Base-by-base conservation (phyloP, 1,140 invertebrate genomes). In the Dendroctonus valens region DNA sequence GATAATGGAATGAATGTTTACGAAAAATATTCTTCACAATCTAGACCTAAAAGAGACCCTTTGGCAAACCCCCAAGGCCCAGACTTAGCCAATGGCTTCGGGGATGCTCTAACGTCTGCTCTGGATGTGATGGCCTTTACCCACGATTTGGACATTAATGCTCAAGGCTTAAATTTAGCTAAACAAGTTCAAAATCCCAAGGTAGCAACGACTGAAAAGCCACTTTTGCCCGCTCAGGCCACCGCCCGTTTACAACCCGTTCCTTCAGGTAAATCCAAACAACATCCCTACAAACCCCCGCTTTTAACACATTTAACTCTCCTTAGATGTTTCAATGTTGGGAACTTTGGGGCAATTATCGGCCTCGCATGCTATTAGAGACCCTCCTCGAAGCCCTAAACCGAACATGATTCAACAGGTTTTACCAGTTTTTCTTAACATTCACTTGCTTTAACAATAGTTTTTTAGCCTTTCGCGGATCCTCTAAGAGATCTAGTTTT, bases 111-210 rank as follows among this genome's bases (percentile, higher is more conserved):
- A 37, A 87, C 86, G 6, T 86, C 87, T 8, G 90, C 91, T n/a
- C 83, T 93, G 59, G 91, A 92, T 73, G 89, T 92, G 59, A 89
- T 93, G 82, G 85, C 88, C 0, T 91, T 91, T 73, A 85, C 89
- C 9, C 87, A 90, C 68, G 89, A 91, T 71, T 74, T 90, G 14
- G 85, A 77, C 54, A 70, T 74, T 42, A 67, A 70, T 52, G 57
- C 72, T 8, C 74, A 75, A 59, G 69, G 72, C 51, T 60, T 69
- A 55, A 73, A 72, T 69, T 67, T 72, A 37, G 68, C 70, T 7
- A 70, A 26, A 26, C 26, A 26, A 26, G 3, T 3, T 26, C 26
- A 2, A 26, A 26, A 26, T 26, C 26, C 26, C 3, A 26, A 26
- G 26, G 26, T 26, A 26, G 26, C 26, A 26, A 26, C 26, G 26